Evolutionary conservation across 2,888 invertebrate genomes (phyloP).

Genomic region (Ormyrus labotus): DNA sequence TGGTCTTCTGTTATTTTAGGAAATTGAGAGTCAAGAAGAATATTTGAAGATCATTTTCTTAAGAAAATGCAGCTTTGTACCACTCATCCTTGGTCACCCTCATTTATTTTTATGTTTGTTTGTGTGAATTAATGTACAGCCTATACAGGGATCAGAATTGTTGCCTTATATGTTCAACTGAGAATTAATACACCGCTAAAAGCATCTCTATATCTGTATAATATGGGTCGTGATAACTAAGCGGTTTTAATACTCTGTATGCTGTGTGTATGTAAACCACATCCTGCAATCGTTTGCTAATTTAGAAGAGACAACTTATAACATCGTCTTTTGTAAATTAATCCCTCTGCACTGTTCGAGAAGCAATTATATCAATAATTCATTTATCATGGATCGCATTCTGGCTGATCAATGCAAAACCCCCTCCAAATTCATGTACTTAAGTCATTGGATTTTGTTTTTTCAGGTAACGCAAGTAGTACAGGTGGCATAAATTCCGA

Average conservation of each 20-base stretch:
- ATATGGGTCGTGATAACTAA: slow-evolving; percentile 17
- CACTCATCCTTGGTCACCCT: slow-evolving; percentile 43
- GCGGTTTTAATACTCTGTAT: slow-evolving; percentile 33
- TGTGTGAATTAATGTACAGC: slow-evolving; percentile 44
- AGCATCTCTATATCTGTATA: slow-evolving; percentile 23
- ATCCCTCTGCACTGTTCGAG: slow-evolving; percentile 48
- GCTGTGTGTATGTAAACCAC: slow-evolving; percentile 48
- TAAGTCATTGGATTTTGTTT: slow-evolving; percentile 42
- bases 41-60: slow-evolving; percentile 32
- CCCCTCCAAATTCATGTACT: not conserved
- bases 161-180: slow-evolving; percentile 17
- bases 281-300: slow-evolving; percentile 40
- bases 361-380: slow-evolving; percentile 47
- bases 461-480: slow-evolving; percentile 77
- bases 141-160: slow-evolving; percentile 17
- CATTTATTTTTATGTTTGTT: slow-evolving; percentile 45
- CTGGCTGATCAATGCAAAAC: slow-evolving; percentile 32
- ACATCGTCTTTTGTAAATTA: slow-evolving; percentile 52
- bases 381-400: slow-evolving; percentile 43
- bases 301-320: slow-evolving; percentile 22
- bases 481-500: slow-evolving; percentile 85
- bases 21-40: slow-evolving; percentile 19
- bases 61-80: slow-evolving; percentile 35
- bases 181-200: slow-evolving; percentile 30
- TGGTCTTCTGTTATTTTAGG: slow-evolving; percentile 46